Base-by-base conservation (phyloP, 2,797 vertebrate species). In the Sciaenops ocellatus region DNA sequence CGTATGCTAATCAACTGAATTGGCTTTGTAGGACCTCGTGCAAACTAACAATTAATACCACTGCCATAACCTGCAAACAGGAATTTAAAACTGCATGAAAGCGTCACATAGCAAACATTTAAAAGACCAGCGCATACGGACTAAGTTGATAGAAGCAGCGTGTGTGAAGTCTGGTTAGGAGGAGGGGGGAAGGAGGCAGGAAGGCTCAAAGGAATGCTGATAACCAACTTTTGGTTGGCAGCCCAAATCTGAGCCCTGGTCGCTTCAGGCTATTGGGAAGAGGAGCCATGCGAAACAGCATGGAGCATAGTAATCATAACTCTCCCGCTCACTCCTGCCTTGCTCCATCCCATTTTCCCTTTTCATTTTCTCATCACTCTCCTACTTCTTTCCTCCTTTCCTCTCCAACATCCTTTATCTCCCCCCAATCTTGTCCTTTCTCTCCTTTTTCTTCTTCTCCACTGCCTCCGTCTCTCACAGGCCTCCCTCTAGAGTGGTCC, bases 181-280 rank as follows among this genome's bases (percentile, higher is more conserved):
- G 30, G 30, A 30, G 30, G 41, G 63, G 56, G 42, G 79, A 67
- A 69, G 61, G 73, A 77, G 76, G 73, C 62, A 69, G 73, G 60
- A 64, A 74, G 60, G 72, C 90, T 90, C 84, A 90, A 80, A 92
- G 82, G 90, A 91, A 91, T 90, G 75, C 89, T 90, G 90, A 92
- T 93, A 90, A 89, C 87, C 81, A 89, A 84, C 81, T 90, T 89
- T 87, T 88, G 87, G 82, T 88, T 82, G 79, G 84, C 81, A 86
- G 84, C 82, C 83, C 85, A 89, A 87, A 84, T 85, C 82, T 87
- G 85, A 76, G 80, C 79, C 69, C 44, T 55, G 73, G 70, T 71
- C 26, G 78, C 90, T 90, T 78, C 67, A 62, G 89, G 91, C 87
- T 89, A 73, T 69, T 89, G 79, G 85, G 80, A 87, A 86, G 84